These are phyloP conservation scores for Deilephila porcellus DNA, from an alignment of 2,888 invertebrate species.

Conservation along the genomic window DNA sequence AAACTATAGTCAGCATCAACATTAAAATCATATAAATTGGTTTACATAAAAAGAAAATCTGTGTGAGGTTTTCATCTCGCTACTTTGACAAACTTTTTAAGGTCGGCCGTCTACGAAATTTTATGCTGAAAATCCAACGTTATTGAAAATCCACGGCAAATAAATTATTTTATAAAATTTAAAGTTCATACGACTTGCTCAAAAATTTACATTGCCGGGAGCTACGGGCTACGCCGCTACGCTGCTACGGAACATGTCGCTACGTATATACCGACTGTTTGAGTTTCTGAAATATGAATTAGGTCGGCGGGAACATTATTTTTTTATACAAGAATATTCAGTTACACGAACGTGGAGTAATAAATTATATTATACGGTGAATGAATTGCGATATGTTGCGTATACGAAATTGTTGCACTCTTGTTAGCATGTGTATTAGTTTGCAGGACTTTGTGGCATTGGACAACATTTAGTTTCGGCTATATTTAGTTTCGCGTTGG, in stretches of 20 bases:
- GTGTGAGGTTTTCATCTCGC: too few species aligned
- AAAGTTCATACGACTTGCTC: background rate
- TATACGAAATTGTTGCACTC: background rate
- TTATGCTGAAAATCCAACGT: background rate
- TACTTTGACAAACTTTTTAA: too few species aligned
- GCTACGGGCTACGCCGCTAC: slow-evolving; percentile 6
- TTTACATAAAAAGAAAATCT: too few species aligned
- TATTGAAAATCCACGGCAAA: background rate
- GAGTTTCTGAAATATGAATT: slow-evolving; percentile 18
- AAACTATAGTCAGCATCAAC: too few species aligned
- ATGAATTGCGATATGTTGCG: background rate
- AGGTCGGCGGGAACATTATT: background rate
- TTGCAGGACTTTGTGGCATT: too few species aligned
- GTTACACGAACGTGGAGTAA: background rate
- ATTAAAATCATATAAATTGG: too few species aligned
- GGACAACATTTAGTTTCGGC: too few species aligned
- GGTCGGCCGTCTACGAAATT: background rate
- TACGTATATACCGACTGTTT: background rate
- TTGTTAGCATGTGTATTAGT: background rate
- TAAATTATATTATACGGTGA: background rate
- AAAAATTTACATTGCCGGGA: background rate
- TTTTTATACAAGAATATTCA: background rate
- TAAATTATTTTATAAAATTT: background rate
- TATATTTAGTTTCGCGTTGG: too few species aligned
- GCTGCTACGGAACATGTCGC: slow-evolving; percentile 4